These are phyloP conservation scores for Drosophila yooni DNA, from an alignment of 2,888 invertebrate genomes.

Conservation along the genomic window DNA sequence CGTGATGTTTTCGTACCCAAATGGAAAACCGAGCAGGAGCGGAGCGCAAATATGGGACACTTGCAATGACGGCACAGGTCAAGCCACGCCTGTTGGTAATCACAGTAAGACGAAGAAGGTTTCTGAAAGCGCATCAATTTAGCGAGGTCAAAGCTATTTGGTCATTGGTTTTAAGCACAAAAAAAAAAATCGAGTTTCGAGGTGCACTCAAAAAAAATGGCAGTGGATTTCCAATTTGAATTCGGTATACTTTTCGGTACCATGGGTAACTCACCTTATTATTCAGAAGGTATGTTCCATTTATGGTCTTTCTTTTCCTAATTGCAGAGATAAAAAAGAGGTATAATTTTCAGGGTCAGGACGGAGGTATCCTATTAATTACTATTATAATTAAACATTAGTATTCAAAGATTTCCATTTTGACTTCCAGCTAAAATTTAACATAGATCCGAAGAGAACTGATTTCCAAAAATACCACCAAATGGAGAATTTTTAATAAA, in stretches of 20 bases:
- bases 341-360: background rate
- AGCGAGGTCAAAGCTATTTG: slow-evolving; percentile 1
- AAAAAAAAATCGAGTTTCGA: background rate
- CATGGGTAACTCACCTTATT: too few species aligned
- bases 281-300: too few species aligned
- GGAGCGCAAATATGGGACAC: background rate
- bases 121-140: background rate
- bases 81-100: slow-evolving; percentile 1
- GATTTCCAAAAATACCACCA: background rate
- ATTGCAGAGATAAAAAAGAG: background rate
- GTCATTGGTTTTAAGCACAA: background rate
- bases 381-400: too few species aligned
- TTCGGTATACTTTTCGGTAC: too few species aligned
- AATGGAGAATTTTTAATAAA: too few species aligned
- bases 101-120: background rate
- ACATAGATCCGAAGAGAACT: background rate
- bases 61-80: background rate
- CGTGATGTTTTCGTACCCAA: background rate
- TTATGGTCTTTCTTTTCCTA: too few species aligned
- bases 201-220: background rate
- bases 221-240: too few species aligned
- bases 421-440: background rate
- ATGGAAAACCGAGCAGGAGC: background rate
- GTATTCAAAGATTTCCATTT: background rate
- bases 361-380: background rate